These are phyloP conservation scores for Karalla daura DNA, from an alignment of 2,797 vertebrate species.

Conservation along the genomic window DNA sequence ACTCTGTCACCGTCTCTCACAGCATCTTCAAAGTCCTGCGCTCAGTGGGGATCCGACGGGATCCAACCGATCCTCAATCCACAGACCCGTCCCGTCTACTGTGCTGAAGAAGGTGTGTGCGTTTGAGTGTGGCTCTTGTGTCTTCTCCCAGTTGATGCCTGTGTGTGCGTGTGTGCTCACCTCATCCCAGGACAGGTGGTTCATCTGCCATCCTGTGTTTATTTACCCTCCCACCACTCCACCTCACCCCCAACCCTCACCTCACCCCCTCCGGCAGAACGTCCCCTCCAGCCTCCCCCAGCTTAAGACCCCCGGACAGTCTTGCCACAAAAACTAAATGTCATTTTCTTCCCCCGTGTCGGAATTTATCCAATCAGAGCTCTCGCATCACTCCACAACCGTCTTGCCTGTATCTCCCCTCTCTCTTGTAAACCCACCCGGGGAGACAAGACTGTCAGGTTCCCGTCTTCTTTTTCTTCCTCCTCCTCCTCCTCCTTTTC, in stretches of 20 bases:
- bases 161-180: slow-evolving; percentile 30
- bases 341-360: slow-evolving; percentile 64
- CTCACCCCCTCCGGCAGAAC: slow-evolving; percentile 14
- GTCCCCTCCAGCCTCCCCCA: slow-evolving; percentile 14
- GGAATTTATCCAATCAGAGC: slow-evolving; percentile 62
- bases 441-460: slow-evolving; percentile 56
- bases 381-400: slow-evolving; percentile 55
- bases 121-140: slow-evolving; percentile 20
- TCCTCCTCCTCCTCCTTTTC: too few relatives aligned
- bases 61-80: slow-evolving; percentile 15
- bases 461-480: slow-evolving; percentile 43
- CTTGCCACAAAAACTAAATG: slow-evolving; percentile 63
- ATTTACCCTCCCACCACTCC: slow-evolving; percentile 49
- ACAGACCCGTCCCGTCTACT: slow-evolving; percentile 1
- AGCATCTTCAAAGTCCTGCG: slow-evolving; percentile 39
- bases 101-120: slow-evolving; percentile 18
- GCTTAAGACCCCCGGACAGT: slow-evolving; percentile 47
- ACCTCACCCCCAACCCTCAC: slow-evolving; percentile 21
- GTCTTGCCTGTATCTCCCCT: slow-evolving; percentile 42
- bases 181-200: slow-evolving; percentile 55
- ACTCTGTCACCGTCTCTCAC: slow-evolving; percentile 3
- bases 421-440: slow-evolving; percentile 60
- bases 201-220: slow-evolving; percentile 54
- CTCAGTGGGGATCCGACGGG: slow-evolving; percentile 1
- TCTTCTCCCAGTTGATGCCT: slow-evolving; percentile 22